Conservation (phyloP, 2,797 vertebrate species). For the Enteromius anoplus region DNA sequence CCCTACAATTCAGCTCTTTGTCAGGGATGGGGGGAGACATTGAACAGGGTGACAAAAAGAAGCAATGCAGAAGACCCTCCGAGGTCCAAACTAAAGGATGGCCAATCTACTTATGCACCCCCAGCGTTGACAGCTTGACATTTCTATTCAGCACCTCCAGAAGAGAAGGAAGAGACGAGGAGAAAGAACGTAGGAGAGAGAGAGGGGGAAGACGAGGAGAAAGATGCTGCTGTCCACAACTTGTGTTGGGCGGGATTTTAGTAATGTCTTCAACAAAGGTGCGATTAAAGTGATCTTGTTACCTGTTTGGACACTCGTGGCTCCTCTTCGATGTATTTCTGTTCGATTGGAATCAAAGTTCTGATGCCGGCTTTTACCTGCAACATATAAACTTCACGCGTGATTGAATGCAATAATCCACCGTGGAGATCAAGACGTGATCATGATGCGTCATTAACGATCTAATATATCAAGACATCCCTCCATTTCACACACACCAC, state of each 20-base stretch:
- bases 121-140: conserved; percentile 84
- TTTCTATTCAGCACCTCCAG: conserved; percentile 80
- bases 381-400: conserved; percentile 35
- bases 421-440: neutral
- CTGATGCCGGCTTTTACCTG: conserved; percentile 95
- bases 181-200: conserved; percentile 60
- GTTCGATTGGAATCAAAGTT: conserved; percentile 93
- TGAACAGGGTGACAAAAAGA: conserved; percentile 83
- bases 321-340: conserved; percentile 98
- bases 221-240: conserved; percentile 31
- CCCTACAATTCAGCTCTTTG: conserved; percentile 81
- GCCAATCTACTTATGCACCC: conserved; percentile 84
- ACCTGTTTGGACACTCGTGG: conserved; percentile 98
- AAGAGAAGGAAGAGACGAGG: conserved; percentile 67
- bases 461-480: conserved; percentile 40
- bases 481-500: conserved; percentile 59
- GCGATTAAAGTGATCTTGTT: conserved; percentile 62
- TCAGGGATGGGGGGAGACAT: conserved; percentile 74
- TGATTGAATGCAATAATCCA: neutral
- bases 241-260: neutral
- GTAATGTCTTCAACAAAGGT: conserved; percentile 10
- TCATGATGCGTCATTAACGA: conserved; percentile 14
- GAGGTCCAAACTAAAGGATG: conserved; percentile 79
- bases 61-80: conserved; percentile 79
- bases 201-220: conserved; percentile 51